Percentiles rank a stretch among this genome's conserved stretches.
Evolutionary conservation across 2,888 invertebrate species (phyloP).

Genomic region (Volucella inflata): DNA sequence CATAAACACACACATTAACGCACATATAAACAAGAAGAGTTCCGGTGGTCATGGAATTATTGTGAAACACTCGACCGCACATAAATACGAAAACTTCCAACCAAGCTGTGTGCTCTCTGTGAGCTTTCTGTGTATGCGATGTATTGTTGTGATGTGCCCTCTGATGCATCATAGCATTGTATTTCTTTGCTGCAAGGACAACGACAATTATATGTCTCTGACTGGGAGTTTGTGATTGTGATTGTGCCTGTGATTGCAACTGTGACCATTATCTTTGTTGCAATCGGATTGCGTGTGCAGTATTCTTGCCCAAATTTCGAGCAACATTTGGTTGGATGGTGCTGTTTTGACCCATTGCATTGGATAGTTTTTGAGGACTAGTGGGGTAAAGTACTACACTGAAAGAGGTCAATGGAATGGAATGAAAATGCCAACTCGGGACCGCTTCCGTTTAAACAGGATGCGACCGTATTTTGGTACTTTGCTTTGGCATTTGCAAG

Average conservation of each 20-base stretch:
- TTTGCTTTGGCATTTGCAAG: constrained; percentile 65
- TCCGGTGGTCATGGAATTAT: constrained; percentile 74
- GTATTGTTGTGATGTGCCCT: constrained; percentile 22
- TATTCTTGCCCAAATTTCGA: constrained; percentile 49
- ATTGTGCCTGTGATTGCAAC: constrained; percentile 30
- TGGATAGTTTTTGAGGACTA: constrained; percentile 26
- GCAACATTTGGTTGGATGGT: constrained; percentile 30
- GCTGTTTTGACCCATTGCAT: constrained; percentile 34
- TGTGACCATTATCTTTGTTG: constrained; percentile 71
- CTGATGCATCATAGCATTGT: constrained; percentile 16
- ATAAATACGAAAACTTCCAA: constrained; percentile 72
- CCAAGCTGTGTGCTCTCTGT: constrained; percentile 48
- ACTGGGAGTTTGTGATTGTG: constrained; percentile 4
- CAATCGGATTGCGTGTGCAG: constrained; percentile 72
- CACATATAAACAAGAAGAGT: constrained; percentile 51
- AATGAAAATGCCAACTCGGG: constrained; percentile 71
- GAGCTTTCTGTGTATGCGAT: background rate
- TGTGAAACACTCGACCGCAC: constrained; percentile 72
- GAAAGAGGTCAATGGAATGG: constrained; percentile 49
- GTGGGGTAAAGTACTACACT: constrained; percentile 23
- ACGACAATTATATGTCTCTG: too few species aligned
- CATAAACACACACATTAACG: constrained; percentile 9
- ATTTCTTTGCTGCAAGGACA: constrained; percentile 13
- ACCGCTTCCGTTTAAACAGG: constrained; percentile 71
- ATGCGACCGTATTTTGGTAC: constrained; percentile 71